Base-by-base conservation (phyloP, 2,113 vertebrate genomes). In the Apodemus sylvaticus region DNA sequence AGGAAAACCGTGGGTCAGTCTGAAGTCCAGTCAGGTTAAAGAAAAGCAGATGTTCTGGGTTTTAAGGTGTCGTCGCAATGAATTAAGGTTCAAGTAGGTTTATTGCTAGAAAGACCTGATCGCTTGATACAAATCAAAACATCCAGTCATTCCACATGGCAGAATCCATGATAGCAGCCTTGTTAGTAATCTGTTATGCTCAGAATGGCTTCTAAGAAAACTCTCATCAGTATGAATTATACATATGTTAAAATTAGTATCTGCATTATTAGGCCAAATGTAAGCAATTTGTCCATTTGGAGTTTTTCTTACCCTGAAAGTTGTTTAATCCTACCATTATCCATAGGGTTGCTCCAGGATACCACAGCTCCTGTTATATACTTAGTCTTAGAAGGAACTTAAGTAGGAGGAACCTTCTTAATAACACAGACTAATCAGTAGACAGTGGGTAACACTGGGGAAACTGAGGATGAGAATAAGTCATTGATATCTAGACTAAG, bases 181-280 rank as follows among this genome's bases (percentile, higher is more conserved):
- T 66, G 22, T 29, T 12, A 53, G 11, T 29, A 39, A 92, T 55
- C 29, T 48, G 13, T 58, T 51, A 70, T n/a, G 45, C 51, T 62
- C 71, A 26, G 12, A 89, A 82, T 31, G 19, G 22, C 77, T 89
- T 92, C 64, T 16, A 77, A 91, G 66, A 73, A 93, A 95, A 92
- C 45, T 70, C 31, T 60, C 36, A 36, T 79, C 70, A 90, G 17
- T 48, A 11, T 74, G 51, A 90, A 95, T 82, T 36, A 48, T 71
- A 91, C 76, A 64, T 82, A 51, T 12, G 24, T 82, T 86, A 45
- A 94, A 93, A 45, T 31, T 64, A 88, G n/a, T 11, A 9, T 62
- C 17, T 83, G 5, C n/a, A 16, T 79, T 55, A 12, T 76, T 58
- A 73, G 79, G n/a, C 39, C 86, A 94, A 79, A 66, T 51, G 10